A percentile compares a stretch with the other conserved stretches of the same genome.
Evolutionary conservation across 2,797 vertebrate genomes (phyloP).

Genomic region (Siniperca undulata): DNA sequence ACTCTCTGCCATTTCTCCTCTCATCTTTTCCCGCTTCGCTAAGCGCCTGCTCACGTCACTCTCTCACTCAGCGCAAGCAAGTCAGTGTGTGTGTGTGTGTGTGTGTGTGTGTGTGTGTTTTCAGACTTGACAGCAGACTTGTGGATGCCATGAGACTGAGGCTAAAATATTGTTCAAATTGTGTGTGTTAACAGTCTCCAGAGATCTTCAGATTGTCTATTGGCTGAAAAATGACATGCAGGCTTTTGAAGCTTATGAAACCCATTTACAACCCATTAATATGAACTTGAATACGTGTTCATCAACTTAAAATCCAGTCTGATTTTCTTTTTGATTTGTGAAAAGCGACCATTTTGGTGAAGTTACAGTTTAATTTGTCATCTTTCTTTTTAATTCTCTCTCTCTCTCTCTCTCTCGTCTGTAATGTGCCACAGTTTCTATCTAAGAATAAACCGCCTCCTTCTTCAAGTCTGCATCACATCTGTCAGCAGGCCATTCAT

Average conservation of each 20-base stretch:
- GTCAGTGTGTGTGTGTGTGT: too few species aligned
- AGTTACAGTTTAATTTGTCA: slow-evolving; percentile 18
- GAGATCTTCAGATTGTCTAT: slow-evolving; percentile 7
- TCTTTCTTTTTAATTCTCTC: slow-evolving; percentile 16
- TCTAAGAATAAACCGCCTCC: slow-evolving; percentile 31
- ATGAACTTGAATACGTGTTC: not conserved
- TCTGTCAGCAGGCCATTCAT: slow-evolving; percentile 45
- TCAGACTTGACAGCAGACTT: slow-evolving; percentile 9
- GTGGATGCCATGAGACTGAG: not conserved
- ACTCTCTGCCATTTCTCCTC: too few species aligned
- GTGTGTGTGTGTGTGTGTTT: too few species aligned
- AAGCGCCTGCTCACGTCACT: too few species aligned
- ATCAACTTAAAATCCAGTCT: slow-evolving; percentile 1
- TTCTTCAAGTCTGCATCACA: slow-evolving; percentile 33
- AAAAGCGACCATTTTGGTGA: not conserved
- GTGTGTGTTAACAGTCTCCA: not conserved
- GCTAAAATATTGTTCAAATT: slow-evolving; percentile 1
- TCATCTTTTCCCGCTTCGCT: too few species aligned
- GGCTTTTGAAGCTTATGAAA: not conserved
- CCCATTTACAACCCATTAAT: slow-evolving; percentile 6
- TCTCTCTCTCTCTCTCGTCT: not conserved
- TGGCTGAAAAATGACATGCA: not conserved
- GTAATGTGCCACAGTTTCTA: slow-evolving; percentile 11
- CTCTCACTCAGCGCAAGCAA: too few species aligned
- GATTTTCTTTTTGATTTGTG: slow-evolving; percentile 6